Base-by-base conservation (phyloP, 1,140 invertebrate genomes). In the Halictus rubicundus region DNA sequence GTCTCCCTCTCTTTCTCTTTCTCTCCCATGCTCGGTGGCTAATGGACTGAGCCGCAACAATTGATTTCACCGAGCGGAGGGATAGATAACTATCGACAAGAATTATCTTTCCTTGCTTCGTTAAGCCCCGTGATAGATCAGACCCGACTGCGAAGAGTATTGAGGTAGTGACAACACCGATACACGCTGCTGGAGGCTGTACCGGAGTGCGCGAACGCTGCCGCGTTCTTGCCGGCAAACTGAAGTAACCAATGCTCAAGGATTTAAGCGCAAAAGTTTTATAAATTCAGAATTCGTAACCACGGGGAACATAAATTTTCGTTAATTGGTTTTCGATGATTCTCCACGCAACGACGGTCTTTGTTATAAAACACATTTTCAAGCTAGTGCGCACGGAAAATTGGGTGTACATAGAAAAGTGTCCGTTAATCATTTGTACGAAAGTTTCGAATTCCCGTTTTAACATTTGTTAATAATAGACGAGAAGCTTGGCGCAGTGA, bases 71-170 rank as follows among this genome's bases (percentile, higher is more conserved):
- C 27, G 5, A 21, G 25, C 23, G 9, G 37, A 19, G 64, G 59
- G 19, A 39, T 42, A 14, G 37, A 46, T 68, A 49, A 54, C 68
- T 37, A 70, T 77, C 72, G 61, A 59, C 27, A 32, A 64, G 37
- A 66, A 59, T 37, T 52, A 66, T 75, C 72, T 66, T 25, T 39
- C 3, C 16, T 7, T 46, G 74, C 21, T 68, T 70, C 59, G 54
- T 70, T 78, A 61, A 66, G 64, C 16, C 65, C 70, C 66, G 70
- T 21, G 39, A 46, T 66, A 49, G 32, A 42, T 63, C 60, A 19
- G 25, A 32, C 25, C 21, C 8, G 27, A 37, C 60, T 5, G 27
- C 64, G 74, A 46, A 39, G 25, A 77, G 37, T n/a, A 19, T n/a
- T n/a, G 54, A n/a, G 21, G 19, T 21, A 54, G n/a, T 57, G 54